Evolutionary conservation across 2,797 vertebrate species (phyloP), one percentile per base, ranked within the genome.

Genomic region (Arnoldichthys spilopterus): DNA sequence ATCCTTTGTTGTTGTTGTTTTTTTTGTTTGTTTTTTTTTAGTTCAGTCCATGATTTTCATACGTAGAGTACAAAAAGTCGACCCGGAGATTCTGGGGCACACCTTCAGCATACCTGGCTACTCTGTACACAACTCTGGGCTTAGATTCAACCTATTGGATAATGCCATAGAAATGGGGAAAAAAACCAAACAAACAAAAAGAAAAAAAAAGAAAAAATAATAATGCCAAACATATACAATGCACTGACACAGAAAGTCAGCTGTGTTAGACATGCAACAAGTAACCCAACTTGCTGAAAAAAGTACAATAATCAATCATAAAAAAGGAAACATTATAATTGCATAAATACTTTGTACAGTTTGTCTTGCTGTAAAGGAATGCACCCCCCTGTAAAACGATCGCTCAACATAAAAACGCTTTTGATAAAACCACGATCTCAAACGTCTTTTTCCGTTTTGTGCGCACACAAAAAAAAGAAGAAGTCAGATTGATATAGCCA

Each of bases 271-370:
- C 97, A 98, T 98, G 97, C 96, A 96, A 97, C 95, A 98, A 97
- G 96, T 97, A 97, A 98, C 94, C 91, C 94, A 97, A 98, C 96
- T 97, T 98, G 97, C 96, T 97, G 96, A 95, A 96, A 97, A 96
- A 74, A 89, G 95, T 85, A 96, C 95, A 95, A 96, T 93, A 92
- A 94, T 95, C 93, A 95, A 88, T 96, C 96, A 96, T 90, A 95
- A 95, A 94, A 92, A 93, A 95, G 95, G 95, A 97, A 97, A 95
- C 94, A 93, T 94, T 95, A 95, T 93, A 95, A 94, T 96, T 95
- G 97, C 97, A 98, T 98, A 98, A 99, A 98, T 99, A 98, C 95
- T 97, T 96, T 98, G 94, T 98, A 98, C 96, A 96, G 93, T 95
- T 96, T 89, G 94, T 94, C 94, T 95, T 88, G 92, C 93, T 80